A percentile compares a stretch with the other conserved stretches of the same genome.
These are phyloP conservation scores for Podilymbus podiceps DNA, from an alignment of 2,113 vertebrate species.

Conservation along the genomic window DNA sequence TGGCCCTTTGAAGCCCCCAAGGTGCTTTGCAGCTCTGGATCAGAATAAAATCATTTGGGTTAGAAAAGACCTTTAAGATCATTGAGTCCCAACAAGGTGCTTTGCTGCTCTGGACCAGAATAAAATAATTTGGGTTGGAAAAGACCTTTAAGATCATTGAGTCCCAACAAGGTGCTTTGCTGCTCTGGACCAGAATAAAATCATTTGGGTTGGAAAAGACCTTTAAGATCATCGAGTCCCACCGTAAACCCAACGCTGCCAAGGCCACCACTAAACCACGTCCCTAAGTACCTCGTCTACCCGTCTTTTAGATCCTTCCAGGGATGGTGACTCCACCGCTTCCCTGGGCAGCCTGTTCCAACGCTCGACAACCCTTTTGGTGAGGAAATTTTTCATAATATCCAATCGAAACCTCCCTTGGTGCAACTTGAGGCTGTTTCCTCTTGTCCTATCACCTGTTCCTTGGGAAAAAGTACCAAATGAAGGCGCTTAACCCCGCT, in stretches of 20 bases:
- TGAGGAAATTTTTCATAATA: background rate
- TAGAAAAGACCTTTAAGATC: no score
- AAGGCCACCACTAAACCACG: accelerated
- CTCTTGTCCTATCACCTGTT: no score
- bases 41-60: background rate
- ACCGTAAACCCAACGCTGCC: accelerated
- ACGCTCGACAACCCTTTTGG: background rate
- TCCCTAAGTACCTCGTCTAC: accelerated
- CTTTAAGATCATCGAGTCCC: background rate
- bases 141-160: no score
- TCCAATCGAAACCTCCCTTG: background rate
- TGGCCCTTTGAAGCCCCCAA: background rate
- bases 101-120: no score
- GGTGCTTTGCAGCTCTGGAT: background rate
- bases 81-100: no score
- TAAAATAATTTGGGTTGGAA: no score
- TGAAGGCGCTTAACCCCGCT: accelerated
- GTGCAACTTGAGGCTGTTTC: accelerated
- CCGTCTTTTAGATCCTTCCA: accelerated
- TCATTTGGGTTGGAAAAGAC: background rate
- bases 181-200: no score
- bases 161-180: no score
- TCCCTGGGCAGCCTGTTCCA: no score
- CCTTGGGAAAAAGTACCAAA: no score
- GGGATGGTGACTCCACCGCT: background rate